Evolutionary conservation across 2,113 vertebrate genomes (phyloP).

Genomic region (Chaenocephalus aceratus): DNA sequence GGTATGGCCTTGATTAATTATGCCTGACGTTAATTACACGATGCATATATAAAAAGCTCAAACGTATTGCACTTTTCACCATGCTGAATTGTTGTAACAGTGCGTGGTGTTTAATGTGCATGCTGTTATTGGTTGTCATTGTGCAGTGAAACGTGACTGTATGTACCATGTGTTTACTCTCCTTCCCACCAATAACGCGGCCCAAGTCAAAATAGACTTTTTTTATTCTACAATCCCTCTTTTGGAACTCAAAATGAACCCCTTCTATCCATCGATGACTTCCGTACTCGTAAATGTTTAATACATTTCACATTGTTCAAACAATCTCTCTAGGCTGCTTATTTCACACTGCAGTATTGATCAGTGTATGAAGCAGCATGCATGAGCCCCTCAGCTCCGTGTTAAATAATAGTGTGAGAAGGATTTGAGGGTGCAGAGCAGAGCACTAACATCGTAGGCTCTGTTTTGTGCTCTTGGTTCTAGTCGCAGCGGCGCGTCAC

Average conservation of each 20-base stretch:
- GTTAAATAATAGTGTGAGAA: conserved; percentile 34
- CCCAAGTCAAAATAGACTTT: conserved; percentile 46
- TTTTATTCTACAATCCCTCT: conserved; percentile 25
- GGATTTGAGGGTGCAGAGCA: conserved; percentile 68
- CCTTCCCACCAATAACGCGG: conserved; percentile 50
- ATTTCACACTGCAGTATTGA: conserved; percentile 46
- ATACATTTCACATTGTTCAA: conserved; percentile 34
- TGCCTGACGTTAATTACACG: conserved; percentile 39
- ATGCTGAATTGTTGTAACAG: conserved; percentile 45
- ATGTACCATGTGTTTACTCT: conserved; percentile 64
- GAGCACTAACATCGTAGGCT: conserved; percentile 88
- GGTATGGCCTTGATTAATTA: conserved; percentile 42
- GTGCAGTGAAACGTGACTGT: conserved; percentile 82
- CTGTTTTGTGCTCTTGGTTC: conserved; percentile 94
- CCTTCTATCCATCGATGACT: conserved; percentile 12
- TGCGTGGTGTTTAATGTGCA: conserved; percentile 57
- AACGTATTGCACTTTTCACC: conserved; percentile 49
- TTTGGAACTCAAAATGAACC: conserved; percentile 27
- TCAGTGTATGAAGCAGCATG: conserved; percentile 50
- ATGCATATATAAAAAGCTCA: conserved; percentile 35
- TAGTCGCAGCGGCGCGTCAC: conserved; percentile 99
- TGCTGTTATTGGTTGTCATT: conserved; percentile 63
- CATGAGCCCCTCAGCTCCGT: conserved; percentile 52
- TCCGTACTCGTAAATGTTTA: conserved; percentile 29
- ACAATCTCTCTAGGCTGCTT: conserved; percentile 35